Percentiles rank a stretch among this genome's conserved stretches.
phyloP scores from a whole-genome alignment of 2,888 invertebrate species.

The Protodeltote pygarga region DNA sequence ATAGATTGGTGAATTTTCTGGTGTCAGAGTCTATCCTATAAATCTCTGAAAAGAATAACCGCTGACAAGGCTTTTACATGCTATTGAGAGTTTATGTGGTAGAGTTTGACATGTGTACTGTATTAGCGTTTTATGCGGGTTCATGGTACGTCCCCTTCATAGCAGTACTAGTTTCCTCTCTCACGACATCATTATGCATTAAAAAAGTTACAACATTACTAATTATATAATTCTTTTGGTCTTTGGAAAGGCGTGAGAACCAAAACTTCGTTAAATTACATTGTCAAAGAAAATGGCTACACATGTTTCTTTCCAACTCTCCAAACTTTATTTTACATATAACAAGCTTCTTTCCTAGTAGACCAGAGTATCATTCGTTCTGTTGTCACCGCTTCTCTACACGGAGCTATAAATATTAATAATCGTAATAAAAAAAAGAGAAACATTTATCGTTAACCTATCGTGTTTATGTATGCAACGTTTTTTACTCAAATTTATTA shows the following conservation, averaged over 20 bases:
- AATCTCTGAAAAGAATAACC: too few species aligned
- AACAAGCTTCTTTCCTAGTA: slow-evolving; percentile 33
- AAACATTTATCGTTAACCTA: slow-evolving; percentile 48
- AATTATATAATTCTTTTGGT: too few species aligned
- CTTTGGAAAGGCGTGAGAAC: background rate
- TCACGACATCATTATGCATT: too few species aligned
- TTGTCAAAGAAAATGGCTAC: slow-evolving; percentile 16
- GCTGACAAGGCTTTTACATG: too few species aligned
- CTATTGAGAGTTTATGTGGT: too few species aligned
- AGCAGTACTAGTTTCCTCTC: too few species aligned
- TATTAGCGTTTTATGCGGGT: too few species aligned
- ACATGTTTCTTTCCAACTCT: slow-evolving; percentile 21
- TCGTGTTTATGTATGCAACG: slow-evolving; percentile 45
- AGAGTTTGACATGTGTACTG: too few species aligned
- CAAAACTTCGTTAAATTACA: slow-evolving; percentile 6
- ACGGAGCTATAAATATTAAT: slow-evolving; percentile 49
- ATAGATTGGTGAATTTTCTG: too few species aligned
- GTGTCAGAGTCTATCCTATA: too few species aligned
- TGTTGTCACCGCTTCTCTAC: slow-evolving; percentile 35
- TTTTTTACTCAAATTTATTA: slow-evolving; percentile 52
- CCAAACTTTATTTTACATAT: slow-evolving; percentile 20
- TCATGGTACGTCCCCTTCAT: too few species aligned
- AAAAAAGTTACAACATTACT: too few species aligned
- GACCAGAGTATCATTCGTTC: slow-evolving; percentile 26
- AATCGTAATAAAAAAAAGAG: slow-evolving; percentile 47